A percentile compares a stretch with the other conserved stretches of the same genome.
Evolutionary conservation across 2,888 invertebrate species (phyloP).

Genomic region (Brachypalpus laphriformis): DNA sequence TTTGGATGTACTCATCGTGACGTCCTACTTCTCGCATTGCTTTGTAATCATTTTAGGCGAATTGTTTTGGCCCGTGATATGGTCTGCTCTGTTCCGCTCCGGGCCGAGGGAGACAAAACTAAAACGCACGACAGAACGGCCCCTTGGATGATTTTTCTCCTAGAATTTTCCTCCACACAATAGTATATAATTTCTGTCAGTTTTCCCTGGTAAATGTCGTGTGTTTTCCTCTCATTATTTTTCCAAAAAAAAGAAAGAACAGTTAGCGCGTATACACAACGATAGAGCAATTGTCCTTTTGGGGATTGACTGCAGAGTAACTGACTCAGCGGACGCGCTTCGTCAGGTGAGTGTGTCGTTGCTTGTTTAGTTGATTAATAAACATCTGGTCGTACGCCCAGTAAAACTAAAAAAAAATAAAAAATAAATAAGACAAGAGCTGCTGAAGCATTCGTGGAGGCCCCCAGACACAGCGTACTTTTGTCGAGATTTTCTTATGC

Average conservation of each 20-base stretch:
- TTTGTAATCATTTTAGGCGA: background rate
- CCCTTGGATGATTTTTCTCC: constrained; percentile 31
- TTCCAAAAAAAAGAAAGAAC: background rate
- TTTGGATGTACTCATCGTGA: background rate
- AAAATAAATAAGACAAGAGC: background rate
- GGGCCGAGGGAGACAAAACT: constrained; percentile 22
- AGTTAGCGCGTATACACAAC: background rate
- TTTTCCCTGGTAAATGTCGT: constrained; percentile 1
- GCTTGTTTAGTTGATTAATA: background rate
- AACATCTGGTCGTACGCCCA: constrained; percentile 4
- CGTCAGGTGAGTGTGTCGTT: constrained; percentile 12
- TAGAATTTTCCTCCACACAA: constrained; percentile 32
- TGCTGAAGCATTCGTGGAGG: background rate
- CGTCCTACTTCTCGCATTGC: background rate
- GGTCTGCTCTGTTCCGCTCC: background rate
- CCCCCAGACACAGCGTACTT: background rate
- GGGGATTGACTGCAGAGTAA: background rate
- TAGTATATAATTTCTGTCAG: constrained; percentile 4
- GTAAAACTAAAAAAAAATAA: background rate
- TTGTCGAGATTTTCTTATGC: background rate
- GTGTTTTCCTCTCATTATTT: background rate
- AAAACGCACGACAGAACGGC: constrained; percentile 27
- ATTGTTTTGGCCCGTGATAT: constrained; percentile 11
- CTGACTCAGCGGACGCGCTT: constrained; percentile 1
- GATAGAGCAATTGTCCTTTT: background rate